phyloP scores from a whole-genome alignment of 2,797 vertebrate genomes.

The Rhinichthys osculus region DNA sequence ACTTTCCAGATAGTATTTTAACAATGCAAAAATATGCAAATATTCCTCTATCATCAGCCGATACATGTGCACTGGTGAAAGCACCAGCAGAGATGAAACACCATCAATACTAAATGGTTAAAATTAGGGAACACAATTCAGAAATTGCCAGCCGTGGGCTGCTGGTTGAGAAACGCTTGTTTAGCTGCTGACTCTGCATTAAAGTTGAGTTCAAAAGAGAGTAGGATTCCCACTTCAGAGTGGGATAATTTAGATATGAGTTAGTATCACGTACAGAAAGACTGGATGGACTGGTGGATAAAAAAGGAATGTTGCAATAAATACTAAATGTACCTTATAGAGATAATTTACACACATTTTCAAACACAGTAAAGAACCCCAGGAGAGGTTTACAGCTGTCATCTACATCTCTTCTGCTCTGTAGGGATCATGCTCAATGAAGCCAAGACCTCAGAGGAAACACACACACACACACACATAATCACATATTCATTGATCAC shows the following conservation, averaged over 20 bases:
- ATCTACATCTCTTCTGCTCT: slow-evolving; percentile 37
- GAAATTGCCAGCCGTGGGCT: neutral
- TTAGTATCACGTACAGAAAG: slow-evolving; percentile 1
- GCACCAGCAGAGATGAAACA: neutral
- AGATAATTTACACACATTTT: neutral
- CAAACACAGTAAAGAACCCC: neutral
- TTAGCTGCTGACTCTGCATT: slow-evolving; percentile 35
- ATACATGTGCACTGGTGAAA: slow-evolving; percentile 16
- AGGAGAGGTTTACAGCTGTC: slow-evolving; percentile 14
- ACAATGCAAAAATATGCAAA: neutral
- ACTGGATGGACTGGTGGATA: neutral
- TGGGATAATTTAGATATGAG: neutral
- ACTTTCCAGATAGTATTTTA: neutral
- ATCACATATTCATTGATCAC: slow-evolving; percentile 56
- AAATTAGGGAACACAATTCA: neutral
- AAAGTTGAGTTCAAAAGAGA: slow-evolving; percentile 21
- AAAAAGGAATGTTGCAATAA: neutral
- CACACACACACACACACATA: slow-evolving; percentile 51
- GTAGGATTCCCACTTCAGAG: neutral
- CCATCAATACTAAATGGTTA: slow-evolving; percentile 12
- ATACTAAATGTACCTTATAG: neutral
- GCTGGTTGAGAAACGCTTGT: slow-evolving; percentile 8
- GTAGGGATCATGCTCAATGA: slow-evolving; percentile 2
- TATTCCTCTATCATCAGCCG: neutral
- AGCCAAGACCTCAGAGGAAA: slow-evolving; percentile 19